A percentile compares a stretch with the other conserved stretches of the same genome.
Conservation (phyloP, 2,888 invertebrate species). For the Plusia festucae region DNA sequence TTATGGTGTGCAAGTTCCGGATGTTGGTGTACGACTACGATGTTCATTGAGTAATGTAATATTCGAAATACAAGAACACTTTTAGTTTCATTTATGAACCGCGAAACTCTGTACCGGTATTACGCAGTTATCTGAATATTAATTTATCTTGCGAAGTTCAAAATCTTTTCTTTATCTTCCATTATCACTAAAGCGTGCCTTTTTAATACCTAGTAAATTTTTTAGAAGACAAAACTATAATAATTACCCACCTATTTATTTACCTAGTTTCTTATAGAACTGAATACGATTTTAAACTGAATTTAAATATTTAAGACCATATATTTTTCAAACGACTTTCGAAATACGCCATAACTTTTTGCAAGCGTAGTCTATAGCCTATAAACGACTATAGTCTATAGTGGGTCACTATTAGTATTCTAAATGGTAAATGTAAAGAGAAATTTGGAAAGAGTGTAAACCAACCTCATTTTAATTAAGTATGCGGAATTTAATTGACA, state of each 20-base stretch:
- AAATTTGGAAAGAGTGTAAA: constrained; percentile 54
- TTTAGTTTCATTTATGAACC: constrained; percentile 32
- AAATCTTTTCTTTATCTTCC: too few species aligned
- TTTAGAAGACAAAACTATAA: too few species aligned
- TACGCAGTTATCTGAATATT: background rate
- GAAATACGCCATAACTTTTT: background rate
- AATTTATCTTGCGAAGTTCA: background rate
- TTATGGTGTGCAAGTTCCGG: constrained; percentile 61
- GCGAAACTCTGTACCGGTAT: background rate
- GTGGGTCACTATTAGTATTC: constrained; percentile 60
- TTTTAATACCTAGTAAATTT: too few species aligned
- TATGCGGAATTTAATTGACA: constrained; percentile 21
- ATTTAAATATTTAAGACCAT: too few species aligned
- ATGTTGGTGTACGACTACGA: constrained; percentile 43
- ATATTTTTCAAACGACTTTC: background rate
- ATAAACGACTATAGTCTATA: constrained; percentile 14
- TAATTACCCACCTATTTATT: too few species aligned
- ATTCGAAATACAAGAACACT: constrained; percentile 23
- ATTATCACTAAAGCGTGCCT: too few species aligned
- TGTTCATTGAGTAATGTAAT: constrained; percentile 44
- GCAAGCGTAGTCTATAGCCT: background rate
- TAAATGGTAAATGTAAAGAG: constrained; percentile 48
- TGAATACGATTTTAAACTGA: too few species aligned
- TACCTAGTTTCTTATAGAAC: too few species aligned
- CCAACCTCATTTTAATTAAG: constrained; percentile 23